Base-by-base conservation (phyloP, 2,113 vertebrate genomes). In the Ancistrus triradiatus region DNA sequence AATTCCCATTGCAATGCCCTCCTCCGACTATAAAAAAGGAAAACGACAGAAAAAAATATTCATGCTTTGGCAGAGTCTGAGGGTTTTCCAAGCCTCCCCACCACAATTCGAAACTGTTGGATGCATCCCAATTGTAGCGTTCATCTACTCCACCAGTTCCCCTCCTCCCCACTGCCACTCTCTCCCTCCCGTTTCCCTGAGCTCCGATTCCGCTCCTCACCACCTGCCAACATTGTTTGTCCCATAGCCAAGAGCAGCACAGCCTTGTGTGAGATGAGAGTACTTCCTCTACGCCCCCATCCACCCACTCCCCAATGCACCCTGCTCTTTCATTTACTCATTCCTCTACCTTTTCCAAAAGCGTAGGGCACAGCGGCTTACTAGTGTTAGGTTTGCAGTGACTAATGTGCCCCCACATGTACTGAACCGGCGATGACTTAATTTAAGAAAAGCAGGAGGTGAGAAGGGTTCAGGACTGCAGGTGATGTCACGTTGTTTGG, bases 121-220 rank as follows among this genome's bases (percentile, higher is more conserved):
- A 91, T 90, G 88, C 90, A 89, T 90, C 87, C 89, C 83, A 81
- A 80, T 84, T 81, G 84, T 86, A 86, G 80, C 83, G 81, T 81
- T 84, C 77, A 77, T 78, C 77, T 79, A 82, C 81, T 80, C 82
- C 88, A 83, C 86, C 80, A 81, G 35, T 66, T 63, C 25, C 81
- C 88, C 83, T 87, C 79, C 84, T 68, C 64, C 85, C 85, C 82
- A 82, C 87, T 82, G 87, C 83, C 81, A 77, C 78, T 83, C 82
- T 81, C 84, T 87, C 83, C 86, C 80, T 87, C 53, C 72, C 63
- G 44, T 63, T 66, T 47, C 67, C 86, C 83, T 83, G 38, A 66
- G 70, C 80, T 76, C 25, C 70, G 78, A 80, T 85, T 88, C 75
- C 82, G 84, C 74, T 59, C 57, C 66, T 79, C 70, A 77, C 33